Percentiles rank a stretch among this genome's conserved stretches.
phyloP scores from a whole-genome alignment of 2,888 invertebrate species.

The Calameuta idolon region DNA sequence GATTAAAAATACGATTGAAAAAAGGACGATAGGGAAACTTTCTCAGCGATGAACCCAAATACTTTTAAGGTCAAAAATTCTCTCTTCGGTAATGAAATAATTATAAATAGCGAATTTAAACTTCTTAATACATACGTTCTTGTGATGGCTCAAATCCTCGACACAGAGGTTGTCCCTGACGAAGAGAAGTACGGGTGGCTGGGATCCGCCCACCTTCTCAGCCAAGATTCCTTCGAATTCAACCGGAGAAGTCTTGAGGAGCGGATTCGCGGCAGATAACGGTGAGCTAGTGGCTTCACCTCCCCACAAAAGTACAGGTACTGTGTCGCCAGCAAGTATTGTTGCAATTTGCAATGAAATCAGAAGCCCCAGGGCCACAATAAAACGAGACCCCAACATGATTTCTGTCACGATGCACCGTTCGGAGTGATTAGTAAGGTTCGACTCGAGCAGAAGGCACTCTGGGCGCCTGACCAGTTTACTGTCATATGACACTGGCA shows the following conservation, averaged over 20 bases:
- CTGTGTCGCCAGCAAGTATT: constrained; percentile 60
- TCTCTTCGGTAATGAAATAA: not conserved
- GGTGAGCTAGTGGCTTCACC: constrained; percentile 43
- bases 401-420: not conserved
- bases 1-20: not conserved
- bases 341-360: constrained; percentile 26
- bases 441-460: constrained; percentile 44
- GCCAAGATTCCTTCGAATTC: constrained; percentile 66
- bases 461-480: constrained; percentile 50
- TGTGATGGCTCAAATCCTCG: constrained; percentile 71
- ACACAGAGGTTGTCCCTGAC: constrained; percentile 71
- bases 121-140: not conserved
- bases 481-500: constrained; percentile 50
- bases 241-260: constrained; percentile 56
- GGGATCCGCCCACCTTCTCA: constrained; percentile 60
- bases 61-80: not conserved
- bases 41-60: not conserved
- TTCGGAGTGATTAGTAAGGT: not conserved
- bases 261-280: constrained; percentile 40
- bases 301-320: constrained; percentile 75
- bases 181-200: constrained; percentile 69
- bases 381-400: constrained; percentile 24
- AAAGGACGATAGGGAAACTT: not conserved
- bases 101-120: not conserved
- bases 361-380: constrained; percentile 31